Evolutionary conservation across 2,113 vertebrate genomes (phyloP).

Genomic region (Pollimyrus isidori): DNA sequence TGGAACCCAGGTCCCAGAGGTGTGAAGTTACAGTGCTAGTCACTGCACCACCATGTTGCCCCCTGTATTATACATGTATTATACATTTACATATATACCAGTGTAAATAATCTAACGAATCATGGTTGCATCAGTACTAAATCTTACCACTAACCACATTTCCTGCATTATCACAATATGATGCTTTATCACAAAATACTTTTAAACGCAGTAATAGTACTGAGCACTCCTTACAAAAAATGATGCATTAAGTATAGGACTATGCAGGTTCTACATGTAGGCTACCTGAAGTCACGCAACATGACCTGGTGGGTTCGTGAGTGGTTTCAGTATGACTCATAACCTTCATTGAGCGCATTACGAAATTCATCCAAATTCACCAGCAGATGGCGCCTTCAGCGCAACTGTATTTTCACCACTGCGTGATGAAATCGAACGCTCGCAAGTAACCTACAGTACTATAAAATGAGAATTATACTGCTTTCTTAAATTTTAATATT

Average conservation of each 20-base stretch:
- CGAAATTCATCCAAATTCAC: background rate
- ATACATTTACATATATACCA: background rate
- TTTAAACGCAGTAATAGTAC: background rate
- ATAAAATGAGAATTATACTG: background rate
- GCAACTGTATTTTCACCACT: background rate
- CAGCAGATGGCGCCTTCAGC: slow-evolving; percentile 12
- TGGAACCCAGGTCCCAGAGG: too few relatives aligned
- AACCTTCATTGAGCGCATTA: background rate
- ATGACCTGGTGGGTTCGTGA: background rate
- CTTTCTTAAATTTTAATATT: background rate
- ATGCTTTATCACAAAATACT: background rate
- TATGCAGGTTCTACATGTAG: background rate
- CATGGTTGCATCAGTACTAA: background rate
- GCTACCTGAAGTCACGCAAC: background rate
- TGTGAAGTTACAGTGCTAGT: too few relatives aligned
- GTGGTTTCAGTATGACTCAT: background rate
- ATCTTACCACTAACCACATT: background rate
- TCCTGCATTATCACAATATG: background rate
- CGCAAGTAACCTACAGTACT: background rate
- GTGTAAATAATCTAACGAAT: background rate
- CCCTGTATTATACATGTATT: background rate
- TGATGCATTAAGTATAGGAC: background rate
- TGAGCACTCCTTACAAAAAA: background rate
- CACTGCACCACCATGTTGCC: too few relatives aligned
- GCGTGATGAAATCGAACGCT: background rate